Evolutionary conservation across 2,113 vertebrate genomes (phyloP).

Genomic region (Oxyruncus cristatus): DNA sequence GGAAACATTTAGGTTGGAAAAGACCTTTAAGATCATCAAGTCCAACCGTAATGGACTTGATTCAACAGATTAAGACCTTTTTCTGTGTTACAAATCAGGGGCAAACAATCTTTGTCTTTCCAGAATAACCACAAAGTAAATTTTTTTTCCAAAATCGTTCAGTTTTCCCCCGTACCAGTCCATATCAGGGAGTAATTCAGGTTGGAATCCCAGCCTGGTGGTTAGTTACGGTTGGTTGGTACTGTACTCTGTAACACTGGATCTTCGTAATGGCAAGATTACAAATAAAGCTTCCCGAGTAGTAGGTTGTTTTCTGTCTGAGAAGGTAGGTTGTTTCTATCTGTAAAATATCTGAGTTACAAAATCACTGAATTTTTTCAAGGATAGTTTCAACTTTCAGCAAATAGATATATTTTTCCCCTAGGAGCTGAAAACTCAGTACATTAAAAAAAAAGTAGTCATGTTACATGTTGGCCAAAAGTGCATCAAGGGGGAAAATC

Average conservation of each 20-base stretch:
- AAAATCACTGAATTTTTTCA: background rate
- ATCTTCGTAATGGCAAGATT: background rate
- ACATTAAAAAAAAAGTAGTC: background rate
- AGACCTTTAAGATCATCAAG: background rate
- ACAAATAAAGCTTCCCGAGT: background rate
- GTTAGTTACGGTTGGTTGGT: background rate
- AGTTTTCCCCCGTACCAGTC: background rate
- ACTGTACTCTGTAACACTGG: background rate
- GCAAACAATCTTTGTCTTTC: background rate
- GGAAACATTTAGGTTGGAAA: background rate
- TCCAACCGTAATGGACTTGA: background rate
- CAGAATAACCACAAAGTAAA: no score
- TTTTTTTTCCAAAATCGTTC: background rate
- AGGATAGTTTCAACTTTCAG: background rate
- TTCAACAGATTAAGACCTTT: background rate
- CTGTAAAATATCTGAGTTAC: background rate
- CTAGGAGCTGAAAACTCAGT: background rate
- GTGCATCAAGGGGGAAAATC: constrained; percentile 37
- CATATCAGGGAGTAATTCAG: background rate
- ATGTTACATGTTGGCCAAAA: constrained; percentile 8
- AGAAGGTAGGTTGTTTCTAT: no score
- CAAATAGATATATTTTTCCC: background rate
- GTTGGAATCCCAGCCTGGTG: background rate
- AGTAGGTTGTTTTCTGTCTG: background rate
- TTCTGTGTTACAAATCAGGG: background rate